Percentiles rank a stretch among this genome's conserved stretches.
Conservation (phyloP, 1,140 invertebrate genomes). For the Mya arenaria region DNA sequence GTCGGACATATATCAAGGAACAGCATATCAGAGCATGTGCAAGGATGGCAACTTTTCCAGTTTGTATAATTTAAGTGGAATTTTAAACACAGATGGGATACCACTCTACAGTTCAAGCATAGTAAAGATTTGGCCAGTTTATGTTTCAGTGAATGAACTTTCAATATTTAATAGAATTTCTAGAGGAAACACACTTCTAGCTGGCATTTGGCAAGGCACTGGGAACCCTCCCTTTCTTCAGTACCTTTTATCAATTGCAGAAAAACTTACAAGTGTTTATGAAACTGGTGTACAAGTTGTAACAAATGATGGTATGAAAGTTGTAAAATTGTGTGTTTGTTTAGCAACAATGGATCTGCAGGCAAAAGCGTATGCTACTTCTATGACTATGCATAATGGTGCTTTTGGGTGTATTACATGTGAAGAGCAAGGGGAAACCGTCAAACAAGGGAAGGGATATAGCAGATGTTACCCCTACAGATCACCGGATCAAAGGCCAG, state of each 20-base stretch:
- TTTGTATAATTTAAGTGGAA: constrained; percentile 13
- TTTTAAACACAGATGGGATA: constrained; percentile 50
- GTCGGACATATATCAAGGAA: constrained; percentile 27
- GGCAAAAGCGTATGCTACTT: background rate
- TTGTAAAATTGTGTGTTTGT: constrained; percentile 17
- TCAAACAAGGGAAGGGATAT: constrained; percentile 31
- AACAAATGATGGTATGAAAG: background rate
- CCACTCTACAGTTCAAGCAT: constrained; percentile 33
- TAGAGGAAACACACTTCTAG: constrained; percentile 48
- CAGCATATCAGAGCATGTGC: constrained; percentile 22
- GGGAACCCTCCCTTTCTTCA: constrained; percentile 46
- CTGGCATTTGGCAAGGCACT: constrained; percentile 50
- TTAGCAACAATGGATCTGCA: constrained; percentile 45
- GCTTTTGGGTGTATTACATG: constrained; percentile 33
- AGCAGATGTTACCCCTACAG: constrained; percentile 36
- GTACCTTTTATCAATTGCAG: constrained; percentile 37
- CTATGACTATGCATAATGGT: constrained; percentile 33
- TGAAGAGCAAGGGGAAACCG: constrained; percentile 18
- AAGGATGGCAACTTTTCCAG: constrained; percentile 10
- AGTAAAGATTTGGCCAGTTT: too few relatives aligned
- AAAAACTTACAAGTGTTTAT: constrained; percentile 37
- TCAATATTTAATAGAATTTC: constrained; percentile 19
- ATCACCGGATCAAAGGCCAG: constrained; percentile 5
- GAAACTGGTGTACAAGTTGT: constrained; percentile 28
- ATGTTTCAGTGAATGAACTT: constrained; percentile 47